phyloP scores from a whole-genome alignment of 2,113 vertebrate genomes.

The Rhea pennata region DNA sequence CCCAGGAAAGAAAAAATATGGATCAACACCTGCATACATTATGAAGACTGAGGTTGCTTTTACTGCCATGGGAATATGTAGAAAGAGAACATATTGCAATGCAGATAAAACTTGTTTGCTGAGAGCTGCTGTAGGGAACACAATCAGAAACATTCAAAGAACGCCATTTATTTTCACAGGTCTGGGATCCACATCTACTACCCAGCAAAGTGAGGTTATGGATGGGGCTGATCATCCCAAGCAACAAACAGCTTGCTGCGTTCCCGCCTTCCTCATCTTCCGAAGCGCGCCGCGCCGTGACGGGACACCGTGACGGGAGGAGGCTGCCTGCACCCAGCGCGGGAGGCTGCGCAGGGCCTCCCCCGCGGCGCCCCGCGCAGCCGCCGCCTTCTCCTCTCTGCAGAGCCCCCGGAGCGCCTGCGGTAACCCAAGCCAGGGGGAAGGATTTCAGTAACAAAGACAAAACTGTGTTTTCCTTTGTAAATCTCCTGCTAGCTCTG shows the following conservation, averaged over 20 bases:
- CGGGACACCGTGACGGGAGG: background rate
- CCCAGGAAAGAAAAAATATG: background rate
- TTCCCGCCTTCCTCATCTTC: background rate
- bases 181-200: background rate
- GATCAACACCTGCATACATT: background rate
- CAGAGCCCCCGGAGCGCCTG: no score
- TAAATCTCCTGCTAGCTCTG: background rate
- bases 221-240: background rate
- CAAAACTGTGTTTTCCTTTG: fast-evolving
- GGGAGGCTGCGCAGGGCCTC: background rate
- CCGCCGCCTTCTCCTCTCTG: background rate
- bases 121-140: background rate
- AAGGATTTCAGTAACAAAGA: background rate
- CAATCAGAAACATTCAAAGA: background rate
- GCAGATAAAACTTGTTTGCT: background rate
- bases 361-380: fast-evolving
- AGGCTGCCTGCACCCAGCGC: fast-evolving
- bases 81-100: background rate
- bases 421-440: background rate
- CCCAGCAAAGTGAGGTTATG: background rate
- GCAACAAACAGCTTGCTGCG: background rate
- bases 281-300: background rate
- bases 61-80: background rate
- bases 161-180: background rate
- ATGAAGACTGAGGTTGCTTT: background rate